Conservation (phyloP, 2,797 vertebrate species). For the Limnodromus scolopaceus region DNA sequence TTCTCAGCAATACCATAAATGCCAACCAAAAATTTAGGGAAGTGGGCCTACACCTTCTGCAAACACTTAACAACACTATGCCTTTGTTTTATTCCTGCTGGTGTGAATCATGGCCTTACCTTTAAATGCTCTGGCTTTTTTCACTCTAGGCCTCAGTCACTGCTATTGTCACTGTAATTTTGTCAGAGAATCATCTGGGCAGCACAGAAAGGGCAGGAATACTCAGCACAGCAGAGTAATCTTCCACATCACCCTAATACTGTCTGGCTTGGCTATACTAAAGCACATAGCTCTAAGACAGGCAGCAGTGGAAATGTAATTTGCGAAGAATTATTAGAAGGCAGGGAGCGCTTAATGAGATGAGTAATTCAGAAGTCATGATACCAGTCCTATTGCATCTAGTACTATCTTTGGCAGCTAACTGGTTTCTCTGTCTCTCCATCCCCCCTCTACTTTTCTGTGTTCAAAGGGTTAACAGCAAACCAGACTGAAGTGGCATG, state of each 20-base stretch:
- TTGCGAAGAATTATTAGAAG: conserved; percentile 17
- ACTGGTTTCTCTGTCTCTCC: neutral
- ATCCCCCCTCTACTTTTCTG: rapidly evolving
- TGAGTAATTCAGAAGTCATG: neutral
- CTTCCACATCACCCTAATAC: conserved; percentile 22
- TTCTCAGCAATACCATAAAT: neutral
- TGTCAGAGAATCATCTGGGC: conserved; percentile 35
- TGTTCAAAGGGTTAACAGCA: conserved; percentile 71
- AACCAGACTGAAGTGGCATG: conserved; percentile 67
- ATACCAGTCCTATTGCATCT: neutral
- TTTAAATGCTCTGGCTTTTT: conserved; percentile 61
- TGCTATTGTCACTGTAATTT: conserved; percentile 39
- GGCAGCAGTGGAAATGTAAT: conserved; percentile 36
- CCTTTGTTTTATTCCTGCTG: conserved; percentile 10
- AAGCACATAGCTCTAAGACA: conserved; percentile 11
- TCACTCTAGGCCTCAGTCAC: conserved; percentile 39
- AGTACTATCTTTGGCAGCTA: neutral
- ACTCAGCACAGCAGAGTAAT: conserved; percentile 7
- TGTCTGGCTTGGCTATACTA: neutral
- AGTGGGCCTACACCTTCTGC: neutral
- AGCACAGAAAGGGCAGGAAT: conserved; percentile 37
- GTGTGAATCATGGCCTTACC: neutral
- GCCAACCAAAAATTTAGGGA: conserved; percentile 22
- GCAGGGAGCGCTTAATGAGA: conserved; percentile 21
- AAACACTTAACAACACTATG: neutral